These are phyloP conservation scores for Trisateles emortualis DNA, from an alignment of 2,888 invertebrate species.

Conservation along the genomic window DNA sequence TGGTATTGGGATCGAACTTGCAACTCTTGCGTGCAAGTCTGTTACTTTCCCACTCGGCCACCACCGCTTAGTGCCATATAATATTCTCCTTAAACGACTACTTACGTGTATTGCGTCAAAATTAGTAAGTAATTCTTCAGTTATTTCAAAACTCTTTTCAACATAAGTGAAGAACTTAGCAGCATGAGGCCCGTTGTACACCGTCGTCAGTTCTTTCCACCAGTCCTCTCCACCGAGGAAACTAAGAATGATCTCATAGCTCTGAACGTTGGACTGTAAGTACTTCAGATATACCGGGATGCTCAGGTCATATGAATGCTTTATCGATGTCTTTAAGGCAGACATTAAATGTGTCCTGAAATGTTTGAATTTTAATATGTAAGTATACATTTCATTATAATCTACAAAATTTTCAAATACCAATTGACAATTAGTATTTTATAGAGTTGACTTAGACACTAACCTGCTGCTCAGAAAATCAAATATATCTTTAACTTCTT, in stretches of 20 bases:
- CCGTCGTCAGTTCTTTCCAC: conserved; percentile 67
- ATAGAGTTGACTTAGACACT: conserved; percentile 18
- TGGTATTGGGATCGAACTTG: too few species aligned
- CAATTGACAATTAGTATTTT: too few species aligned
- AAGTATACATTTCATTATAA: too few species aligned
- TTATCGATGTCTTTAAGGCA: conserved; percentile 61
- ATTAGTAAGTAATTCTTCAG: conserved; percentile 70
- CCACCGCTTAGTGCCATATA: too few species aligned
- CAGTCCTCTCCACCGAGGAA: conserved; percentile 76
- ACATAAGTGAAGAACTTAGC: conserved; percentile 63
- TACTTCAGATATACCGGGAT: conserved; percentile 74
- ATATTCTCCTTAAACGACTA: too few species aligned
- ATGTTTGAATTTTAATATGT: too few species aligned
- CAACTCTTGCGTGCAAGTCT: too few species aligned
- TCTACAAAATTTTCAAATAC: too few species aligned
- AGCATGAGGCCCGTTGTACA: conserved; percentile 69
- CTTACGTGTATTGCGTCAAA: conserved; percentile 79
- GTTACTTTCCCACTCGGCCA: too few species aligned
- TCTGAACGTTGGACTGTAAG: conserved; percentile 69
- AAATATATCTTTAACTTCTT: conserved; percentile 55
- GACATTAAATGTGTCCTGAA: conserved; percentile 65
- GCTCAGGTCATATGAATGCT: conserved; percentile 72
- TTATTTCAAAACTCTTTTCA: conserved; percentile 71
- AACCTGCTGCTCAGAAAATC: conserved; percentile 68
- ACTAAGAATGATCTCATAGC: conserved; percentile 66